A percentile compares a stretch with the other conserved stretches of the same genome.
These are phyloP conservation scores for Drosophila truncata DNA, from an alignment of 1,140 invertebrate genomes.

Conservation along the genomic window DNA sequence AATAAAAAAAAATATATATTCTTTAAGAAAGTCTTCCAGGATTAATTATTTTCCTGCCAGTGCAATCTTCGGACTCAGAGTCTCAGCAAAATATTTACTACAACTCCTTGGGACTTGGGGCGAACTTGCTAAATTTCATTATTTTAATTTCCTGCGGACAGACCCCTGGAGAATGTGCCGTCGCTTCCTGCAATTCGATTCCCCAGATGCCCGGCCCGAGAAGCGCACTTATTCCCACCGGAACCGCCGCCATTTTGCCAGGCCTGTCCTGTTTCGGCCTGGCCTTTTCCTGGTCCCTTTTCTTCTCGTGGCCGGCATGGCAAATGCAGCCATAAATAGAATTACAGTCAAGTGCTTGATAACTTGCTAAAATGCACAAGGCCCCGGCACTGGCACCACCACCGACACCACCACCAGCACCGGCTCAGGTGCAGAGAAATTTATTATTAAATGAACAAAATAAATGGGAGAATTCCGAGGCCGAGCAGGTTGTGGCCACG, in stretches of 20 bases:
- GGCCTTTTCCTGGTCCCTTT: slow-evolving; percentile 12
- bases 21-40: background rate
- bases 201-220: slow-evolving; percentile 37
- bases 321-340: slow-evolving; percentile 79
- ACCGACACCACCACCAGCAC: slow-evolving; percentile 5
- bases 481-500: slow-evolving; percentile 30
- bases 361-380: slow-evolving; percentile 72
- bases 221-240: slow-evolving; percentile 24
- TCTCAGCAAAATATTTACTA: background rate
- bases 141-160: slow-evolving; percentile 37
- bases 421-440: slow-evolving; percentile 50
- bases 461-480: slow-evolving; percentile 22
- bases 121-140: slow-evolving; percentile 30
- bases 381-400: slow-evolving; percentile 1
- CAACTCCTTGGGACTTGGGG: background rate
- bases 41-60: background rate
- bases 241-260: slow-evolving; percentile 28
- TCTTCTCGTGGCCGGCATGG: slow-evolving; percentile 48
- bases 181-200: slow-evolving; percentile 28
- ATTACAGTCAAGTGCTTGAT: slow-evolving; percentile 81
- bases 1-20: too few relatives aligned
- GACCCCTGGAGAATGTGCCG: slow-evolving; percentile 11
- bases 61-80: background rate
- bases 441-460: slow-evolving; percentile 69
- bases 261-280: slow-evolving; percentile 36